Evolutionary conservation across 2,113 vertebrate genomes (phyloP), one percentile per base, ranked within the genome.

Genomic region (Bombycilla garrulus): DNA sequence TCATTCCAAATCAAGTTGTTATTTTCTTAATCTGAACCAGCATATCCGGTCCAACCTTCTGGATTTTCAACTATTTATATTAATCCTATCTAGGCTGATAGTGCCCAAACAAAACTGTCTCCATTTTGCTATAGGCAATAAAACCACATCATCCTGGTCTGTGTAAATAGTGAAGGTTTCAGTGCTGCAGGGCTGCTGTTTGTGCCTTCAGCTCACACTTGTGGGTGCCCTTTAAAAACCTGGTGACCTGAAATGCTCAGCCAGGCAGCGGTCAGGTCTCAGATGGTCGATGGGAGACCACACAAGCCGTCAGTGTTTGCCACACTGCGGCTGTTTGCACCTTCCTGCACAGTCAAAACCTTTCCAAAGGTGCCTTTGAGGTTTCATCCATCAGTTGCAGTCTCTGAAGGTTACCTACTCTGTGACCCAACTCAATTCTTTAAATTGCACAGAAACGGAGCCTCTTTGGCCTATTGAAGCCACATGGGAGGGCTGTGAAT

Each of bases 1-100:
- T 79, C 65, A 79, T 91, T 84, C 66, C 78, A 73, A 91, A 89
- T 89, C n/a, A 78, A 60, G 7, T 48, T 73, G 12, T 33, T 81
- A 23, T 56, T 83, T 84, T 86, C 51, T 53, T 92, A 76, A 81
- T 65, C n/a, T 40, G 25, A 81, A 44, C 21, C 44, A 89, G 21
- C 56, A 72, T 36, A 44, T 72, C 54, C 44, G 67, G 12, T 40
- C 36, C 19, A 79, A 4, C 40, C 64, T 92, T 25, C 23, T 33
- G 24, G 25, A 62, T 74, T 94, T 84, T 76, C 29, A 64, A 3
- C 38, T 74, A 17, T 58, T 90, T 53, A 6, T 72, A 40, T 74
- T 60, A 45, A 69, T 38, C 25, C 2, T 33, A 45, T 19, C 36
- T 72, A 3, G 40, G 83, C 45, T 71, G 45, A 74, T 71, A 64